Evolutionary conservation across 2,797 vertebrate genomes (phyloP), one percentile per base, ranked within the genome.

Genomic region (Pterois miles): DNA sequence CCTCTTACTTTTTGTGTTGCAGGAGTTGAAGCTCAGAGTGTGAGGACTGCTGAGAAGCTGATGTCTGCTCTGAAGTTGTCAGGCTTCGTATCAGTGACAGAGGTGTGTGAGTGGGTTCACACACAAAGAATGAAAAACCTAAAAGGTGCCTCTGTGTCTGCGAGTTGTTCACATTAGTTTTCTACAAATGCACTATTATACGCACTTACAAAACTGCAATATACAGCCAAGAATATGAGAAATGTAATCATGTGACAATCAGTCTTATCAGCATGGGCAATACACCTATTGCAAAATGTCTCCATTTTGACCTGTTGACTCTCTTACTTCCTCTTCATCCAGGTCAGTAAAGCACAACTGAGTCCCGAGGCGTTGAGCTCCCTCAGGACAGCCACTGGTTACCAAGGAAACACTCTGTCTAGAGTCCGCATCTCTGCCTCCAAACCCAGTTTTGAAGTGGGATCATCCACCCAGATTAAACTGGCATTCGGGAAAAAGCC

Each of bases 371-470:
- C 95, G 11, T 23, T 81, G 13, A 89, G 76, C 25, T 86, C 88
- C 0, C 83, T 96, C 1, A 89, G 3, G 73, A 78, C 92, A 0
- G 78, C 70, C 62, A 90, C 96, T 29, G 95, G 92, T 52, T 95
- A 94, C 76, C 92, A 94, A 33, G 94, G 94, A 25, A 91, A 89
- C 75, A 87, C 92, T 5, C 83, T 97, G 59, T 82, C 88, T 1
- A 83, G 91, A 56, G 73, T 96, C 34, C 95, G 94, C 10, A 2
- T 99, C 4, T 95, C 94, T 38, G 97, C 96, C 83, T 94, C 90
- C 80, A 99, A 99, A 82, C 98, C 98, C 0, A 90, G 95, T 88
- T 99, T 96, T 0, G 98, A 99, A 93, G 95, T 99, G 65, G 98
- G 98, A n/a, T 97, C 98, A 14, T 98, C 97, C 6, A 96, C 91